These are phyloP conservation scores for Chirona hameri DNA, from an alignment of 2,888 invertebrate genomes.

Conservation along the genomic window DNA sequence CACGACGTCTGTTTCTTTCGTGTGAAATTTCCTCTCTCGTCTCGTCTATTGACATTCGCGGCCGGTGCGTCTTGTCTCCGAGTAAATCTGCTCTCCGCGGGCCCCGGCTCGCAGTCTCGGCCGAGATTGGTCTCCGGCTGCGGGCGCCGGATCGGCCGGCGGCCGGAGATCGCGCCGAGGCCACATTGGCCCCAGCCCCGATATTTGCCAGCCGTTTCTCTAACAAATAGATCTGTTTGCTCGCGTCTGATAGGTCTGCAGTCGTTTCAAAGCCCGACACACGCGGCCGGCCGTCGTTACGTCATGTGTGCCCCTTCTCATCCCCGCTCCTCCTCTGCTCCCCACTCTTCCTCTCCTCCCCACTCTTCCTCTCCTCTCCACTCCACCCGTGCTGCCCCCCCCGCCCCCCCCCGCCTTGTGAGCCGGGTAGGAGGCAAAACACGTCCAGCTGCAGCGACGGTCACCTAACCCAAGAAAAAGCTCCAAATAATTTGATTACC, in stretches of 20 bases:
- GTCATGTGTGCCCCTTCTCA: neutral
- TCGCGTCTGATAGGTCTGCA: neutral
- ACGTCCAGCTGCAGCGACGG: no score
- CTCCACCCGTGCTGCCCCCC: no score
- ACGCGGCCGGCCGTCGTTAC: neutral
- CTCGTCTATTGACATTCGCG: no score
- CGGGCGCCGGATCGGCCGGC: neutral
- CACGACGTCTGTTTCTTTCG: no score
- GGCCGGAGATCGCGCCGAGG: neutral
- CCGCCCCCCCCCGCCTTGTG: no score
- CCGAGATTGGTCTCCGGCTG: neutral
- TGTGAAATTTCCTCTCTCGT: no score
- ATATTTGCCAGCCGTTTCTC: neutral
- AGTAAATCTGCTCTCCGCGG: neutral
- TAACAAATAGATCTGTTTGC: slow-evolving; percentile 22
- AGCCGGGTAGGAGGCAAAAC: no score
- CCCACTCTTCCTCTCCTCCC: neutral
- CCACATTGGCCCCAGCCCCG: neutral
- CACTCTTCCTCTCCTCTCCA: no score
- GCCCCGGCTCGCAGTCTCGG: neutral
- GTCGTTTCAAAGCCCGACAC: neutral
- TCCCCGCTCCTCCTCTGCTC: neutral
- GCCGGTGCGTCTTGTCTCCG: neutral
- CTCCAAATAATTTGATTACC: no score
- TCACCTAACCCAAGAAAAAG: no score